Evolutionary conservation across 2,797 vertebrate species (phyloP).

Genomic region (Pseudocheirus occidentalis): DNA sequence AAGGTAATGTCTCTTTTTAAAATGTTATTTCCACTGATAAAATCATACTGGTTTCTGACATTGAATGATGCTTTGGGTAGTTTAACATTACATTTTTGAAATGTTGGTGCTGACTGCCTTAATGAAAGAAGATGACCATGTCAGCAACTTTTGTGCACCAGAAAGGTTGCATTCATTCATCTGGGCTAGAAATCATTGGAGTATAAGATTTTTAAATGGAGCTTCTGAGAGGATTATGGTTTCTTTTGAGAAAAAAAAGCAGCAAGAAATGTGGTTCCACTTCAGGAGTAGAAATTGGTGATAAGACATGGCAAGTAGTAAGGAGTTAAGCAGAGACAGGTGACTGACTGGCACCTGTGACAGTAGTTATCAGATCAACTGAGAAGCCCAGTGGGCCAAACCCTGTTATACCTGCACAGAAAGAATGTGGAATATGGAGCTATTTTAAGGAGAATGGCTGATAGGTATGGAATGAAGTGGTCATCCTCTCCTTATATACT

Average conservation of each 20-base stretch:
- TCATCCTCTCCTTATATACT: slow-evolving; percentile 2
- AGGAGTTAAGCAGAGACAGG: neutral
- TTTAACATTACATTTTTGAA: neutral
- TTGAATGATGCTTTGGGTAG: neutral
- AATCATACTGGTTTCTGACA: neutral
- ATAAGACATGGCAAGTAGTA: neutral
- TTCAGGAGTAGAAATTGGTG: neutral
- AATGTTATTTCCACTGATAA: neutral
- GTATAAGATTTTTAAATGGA: slow-evolving; percentile 44
- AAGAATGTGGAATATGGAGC: slow-evolving; percentile 43
- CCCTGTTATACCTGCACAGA: slow-evolving; percentile 51
- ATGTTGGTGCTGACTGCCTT: neutral
- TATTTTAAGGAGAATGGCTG: slow-evolving; percentile 66
- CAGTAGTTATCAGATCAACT: too few relatives aligned
- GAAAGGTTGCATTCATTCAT: slow-evolving; percentile 9
- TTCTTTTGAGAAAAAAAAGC: neutral
- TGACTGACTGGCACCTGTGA: neutral
- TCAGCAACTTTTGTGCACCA: slow-evolving; percentile 18
- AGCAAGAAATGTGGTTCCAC: neutral
- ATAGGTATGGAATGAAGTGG: slow-evolving; percentile 70
- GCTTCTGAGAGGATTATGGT: neutral
- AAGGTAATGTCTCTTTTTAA: neutral
- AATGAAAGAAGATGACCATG: neutral
- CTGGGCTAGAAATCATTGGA: slow-evolving; percentile 14
- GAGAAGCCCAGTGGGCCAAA: neutral